phyloP scores from a whole-genome alignment of 2,797 vertebrate species.

The Triplophysa bombifrons region DNA sequence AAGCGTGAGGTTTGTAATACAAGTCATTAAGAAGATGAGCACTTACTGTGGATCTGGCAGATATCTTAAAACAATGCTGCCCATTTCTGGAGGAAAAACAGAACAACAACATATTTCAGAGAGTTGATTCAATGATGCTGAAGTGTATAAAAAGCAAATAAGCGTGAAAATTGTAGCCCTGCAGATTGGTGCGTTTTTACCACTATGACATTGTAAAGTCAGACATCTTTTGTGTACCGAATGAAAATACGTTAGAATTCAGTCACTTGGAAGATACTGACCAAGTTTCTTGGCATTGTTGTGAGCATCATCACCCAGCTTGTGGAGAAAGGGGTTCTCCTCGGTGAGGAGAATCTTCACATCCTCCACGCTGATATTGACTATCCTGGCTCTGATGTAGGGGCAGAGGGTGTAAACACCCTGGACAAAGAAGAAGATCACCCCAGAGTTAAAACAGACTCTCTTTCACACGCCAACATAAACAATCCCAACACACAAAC shows the following conservation, averaged over 20 bases:
- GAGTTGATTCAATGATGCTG: not conserved
- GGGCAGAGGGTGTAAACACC: constrained; percentile 95
- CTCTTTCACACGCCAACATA: not conserved
- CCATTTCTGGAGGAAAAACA: constrained; percentile 81
- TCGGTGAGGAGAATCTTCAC: constrained; percentile 94
- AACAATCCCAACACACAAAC: not conserved
- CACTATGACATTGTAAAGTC: not conserved
- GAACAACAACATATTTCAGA: not conserved
- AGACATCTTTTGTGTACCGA: not conserved
- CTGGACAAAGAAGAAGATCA: constrained; percentile 66
- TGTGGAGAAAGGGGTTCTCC: constrained; percentile 96
- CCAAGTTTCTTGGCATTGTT: constrained; percentile 88
- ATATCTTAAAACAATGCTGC: constrained; percentile 93
- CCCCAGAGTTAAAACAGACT: not conserved
- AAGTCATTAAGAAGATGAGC: not conserved
- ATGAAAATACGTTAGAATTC: too few relatives aligned
- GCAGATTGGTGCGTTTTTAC: not conserved
- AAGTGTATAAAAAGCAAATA: not conserved
- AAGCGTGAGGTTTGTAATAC: not conserved
- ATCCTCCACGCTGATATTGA: constrained; percentile 88
- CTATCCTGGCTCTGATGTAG: constrained; percentile 91
- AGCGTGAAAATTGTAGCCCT: not conserved
- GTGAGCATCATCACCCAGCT: constrained; percentile 85
- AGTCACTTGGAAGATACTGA: constrained; percentile 62
- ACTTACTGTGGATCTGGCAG: constrained; percentile 90